phyloP scores from a whole-genome alignment of 1,140 invertebrate species.

The Diachasma alloeum region DNA sequence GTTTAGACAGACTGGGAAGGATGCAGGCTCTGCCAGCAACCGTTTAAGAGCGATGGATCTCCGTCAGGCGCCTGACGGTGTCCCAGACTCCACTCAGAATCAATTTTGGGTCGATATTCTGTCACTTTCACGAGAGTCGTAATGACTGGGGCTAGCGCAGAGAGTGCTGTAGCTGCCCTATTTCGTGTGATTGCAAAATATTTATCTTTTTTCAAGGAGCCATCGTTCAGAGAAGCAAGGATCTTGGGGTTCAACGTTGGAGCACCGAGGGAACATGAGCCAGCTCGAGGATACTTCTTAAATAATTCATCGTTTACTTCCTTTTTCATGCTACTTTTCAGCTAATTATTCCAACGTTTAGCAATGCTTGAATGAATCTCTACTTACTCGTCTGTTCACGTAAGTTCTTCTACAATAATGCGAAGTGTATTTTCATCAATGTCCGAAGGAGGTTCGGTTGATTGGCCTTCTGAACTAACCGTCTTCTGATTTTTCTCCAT shows the following conservation, averaged over 20 bases:
- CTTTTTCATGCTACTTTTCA: neutral
- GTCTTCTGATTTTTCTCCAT: neutral
- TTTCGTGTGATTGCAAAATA: conserved; percentile 18
- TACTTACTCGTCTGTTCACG: too few relatives aligned
- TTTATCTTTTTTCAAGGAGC: conserved; percentile 2
- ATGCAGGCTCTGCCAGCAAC: conserved; percentile 9
- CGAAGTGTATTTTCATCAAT: neutral
- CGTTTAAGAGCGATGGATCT: neutral
- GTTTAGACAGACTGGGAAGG: conserved; percentile 10
- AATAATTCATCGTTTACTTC: neutral
- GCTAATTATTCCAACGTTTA: conserved; percentile 11
- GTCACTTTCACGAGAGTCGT: neutral
- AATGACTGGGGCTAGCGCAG: neutral
- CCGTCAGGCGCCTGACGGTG: neutral
- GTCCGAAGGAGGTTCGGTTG: neutral
- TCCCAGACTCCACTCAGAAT: conserved; percentile 13
- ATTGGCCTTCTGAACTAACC: neutral
- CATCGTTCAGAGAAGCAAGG: neutral
- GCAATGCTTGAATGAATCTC: too few relatives aligned
- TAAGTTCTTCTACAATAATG: conserved; percentile 12
- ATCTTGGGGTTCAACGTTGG: conserved; percentile 2
- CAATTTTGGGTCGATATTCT: neutral
- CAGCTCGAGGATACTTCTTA: conserved; percentile 11
- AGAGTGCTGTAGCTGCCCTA: conserved; percentile 4
- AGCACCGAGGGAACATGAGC: neutral